phyloP scores from a whole-genome alignment of 64 coral and sea anemone genomes.

The Acropora yongei region DNA sequence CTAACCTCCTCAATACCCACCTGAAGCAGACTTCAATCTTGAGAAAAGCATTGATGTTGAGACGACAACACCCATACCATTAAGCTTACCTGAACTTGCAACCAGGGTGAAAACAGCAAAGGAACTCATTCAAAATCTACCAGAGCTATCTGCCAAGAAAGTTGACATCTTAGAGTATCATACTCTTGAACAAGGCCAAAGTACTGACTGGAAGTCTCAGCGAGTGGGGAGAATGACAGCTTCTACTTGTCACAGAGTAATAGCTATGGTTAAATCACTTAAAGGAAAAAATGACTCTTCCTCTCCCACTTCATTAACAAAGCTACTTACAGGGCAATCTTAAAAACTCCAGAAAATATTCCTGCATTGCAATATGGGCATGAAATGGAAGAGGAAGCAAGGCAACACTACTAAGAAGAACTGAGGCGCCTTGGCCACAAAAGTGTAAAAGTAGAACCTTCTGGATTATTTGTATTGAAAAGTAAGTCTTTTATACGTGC shows the following conservation, averaged over 20 bases:
- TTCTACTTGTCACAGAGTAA: constrained; percentile 65
- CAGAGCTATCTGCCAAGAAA: constrained; percentile 30
- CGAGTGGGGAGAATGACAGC: constrained; percentile 65
- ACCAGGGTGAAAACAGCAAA: constrained; percentile 37
- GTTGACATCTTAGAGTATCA: constrained; percentile 51
- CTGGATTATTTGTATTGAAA: constrained; percentile 61
- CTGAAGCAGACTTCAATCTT: not conserved
- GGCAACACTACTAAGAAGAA: constrained; percentile 49
- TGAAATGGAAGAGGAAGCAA: constrained; percentile 65
- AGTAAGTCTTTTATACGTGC: constrained; percentile 60
- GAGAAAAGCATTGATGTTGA: not conserved
- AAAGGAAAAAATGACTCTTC: constrained; percentile 14
- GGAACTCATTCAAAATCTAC: constrained; percentile 54
- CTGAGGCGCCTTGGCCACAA: constrained; percentile 44
- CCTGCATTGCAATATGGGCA: constrained; percentile 51
- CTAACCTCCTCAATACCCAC: not conserved
- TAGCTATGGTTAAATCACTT: constrained; percentile 60
- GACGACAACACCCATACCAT: constrained; percentile 43
- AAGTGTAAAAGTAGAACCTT: constrained; percentile 33
- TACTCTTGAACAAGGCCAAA: constrained; percentile 56
- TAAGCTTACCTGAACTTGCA: constrained; percentile 36
- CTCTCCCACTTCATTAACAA: constrained; percentile 44
- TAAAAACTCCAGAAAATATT: not conserved
- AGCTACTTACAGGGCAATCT: constrained; percentile 42
- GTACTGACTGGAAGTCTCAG: constrained; percentile 66